A percentile compares a stretch with the other conserved stretches of the same genome.
These are phyloP conservation scores for Drosophila baimaii DNA, from an alignment of 1,140 invertebrate genomes.

Conservation along the genomic window DNA sequence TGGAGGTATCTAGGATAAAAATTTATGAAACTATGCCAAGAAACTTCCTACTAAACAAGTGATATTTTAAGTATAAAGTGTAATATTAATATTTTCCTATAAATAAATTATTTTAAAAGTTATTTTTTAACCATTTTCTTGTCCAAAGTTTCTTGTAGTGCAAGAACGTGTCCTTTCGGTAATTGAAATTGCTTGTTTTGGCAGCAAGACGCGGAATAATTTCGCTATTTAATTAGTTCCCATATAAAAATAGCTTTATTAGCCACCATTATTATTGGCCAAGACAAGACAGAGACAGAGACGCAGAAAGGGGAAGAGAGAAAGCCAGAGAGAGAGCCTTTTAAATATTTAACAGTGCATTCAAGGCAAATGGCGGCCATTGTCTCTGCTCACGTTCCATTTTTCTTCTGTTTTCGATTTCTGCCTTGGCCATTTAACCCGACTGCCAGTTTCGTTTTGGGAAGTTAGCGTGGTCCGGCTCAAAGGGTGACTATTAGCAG, in stretches of 20 bases:
- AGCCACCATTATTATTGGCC: slow-evolving; percentile 27
- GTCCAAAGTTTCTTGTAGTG: background rate
- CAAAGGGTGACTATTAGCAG: slow-evolving; percentile 72
- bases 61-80: background rate
- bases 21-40: too few relatives aligned
- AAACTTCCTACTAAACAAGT: background rate
- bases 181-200: slow-evolving; percentile 52
- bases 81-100: too few relatives aligned
- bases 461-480: slow-evolving; percentile 56
- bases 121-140: background rate
- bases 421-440: slow-evolving; percentile 43
- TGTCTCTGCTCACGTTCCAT: slow-evolving; percentile 23
- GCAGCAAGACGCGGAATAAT: slow-evolving; percentile 47
- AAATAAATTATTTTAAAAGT: background rate
- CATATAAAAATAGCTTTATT: slow-evolving; percentile 70
- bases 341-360: slow-evolving; percentile 48
- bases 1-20: background rate
- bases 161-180: slow-evolving; percentile 20
- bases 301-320: too few relatives aligned
- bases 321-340: slow-evolving; percentile 5
- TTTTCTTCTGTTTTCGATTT: slow-evolving; percentile 44
- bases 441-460: slow-evolving; percentile 27
- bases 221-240: slow-evolving; percentile 39
- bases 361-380: slow-evolving; percentile 10
- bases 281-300: background rate